phyloP scores from a whole-genome alignment of 2,797 vertebrate genomes.

The Thalassophryne amazonica region DNA sequence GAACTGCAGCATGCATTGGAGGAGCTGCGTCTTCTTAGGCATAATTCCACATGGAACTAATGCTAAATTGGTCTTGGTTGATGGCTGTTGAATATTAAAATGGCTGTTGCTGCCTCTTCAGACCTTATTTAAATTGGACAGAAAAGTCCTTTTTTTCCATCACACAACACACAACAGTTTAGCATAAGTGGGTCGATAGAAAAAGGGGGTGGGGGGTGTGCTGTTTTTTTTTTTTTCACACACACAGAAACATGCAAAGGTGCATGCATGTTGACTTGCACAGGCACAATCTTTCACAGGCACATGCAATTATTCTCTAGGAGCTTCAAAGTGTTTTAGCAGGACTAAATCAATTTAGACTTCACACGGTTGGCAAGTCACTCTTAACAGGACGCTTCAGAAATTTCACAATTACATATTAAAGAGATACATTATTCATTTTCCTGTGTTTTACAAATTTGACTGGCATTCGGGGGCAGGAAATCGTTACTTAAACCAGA shows the following conservation, averaged over 20 bases:
- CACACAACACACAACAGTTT: slow-evolving; percentile 83
- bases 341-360: slow-evolving; percentile 82
- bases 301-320: slow-evolving; percentile 74
- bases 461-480: slow-evolving; percentile 64
- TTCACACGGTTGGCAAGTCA: slow-evolving; percentile 84
- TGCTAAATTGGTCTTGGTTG: slow-evolving; percentile 85
- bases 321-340: slow-evolving; percentile 83
- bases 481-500: slow-evolving; percentile 62
- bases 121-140: slow-evolving; percentile 84
- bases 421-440: slow-evolving; percentile 82
- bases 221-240: slow-evolving; percentile 55
- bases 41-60: slow-evolving; percentile 82
- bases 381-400: slow-evolving; percentile 81
- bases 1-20: slow-evolving; percentile 77
- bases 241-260: slow-evolving; percentile 41
- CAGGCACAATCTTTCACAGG: slow-evolving; percentile 3
- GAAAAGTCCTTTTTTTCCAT: slow-evolving; percentile 75
- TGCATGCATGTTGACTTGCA: slow-evolving; percentile 21
- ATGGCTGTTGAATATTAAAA: slow-evolving; percentile 85
- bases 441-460: slow-evolving; percentile 76
- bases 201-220: slow-evolving; percentile 64
- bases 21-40: slow-evolving; percentile 76
- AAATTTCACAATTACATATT: slow-evolving; percentile 83
- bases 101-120: slow-evolving; percentile 75
- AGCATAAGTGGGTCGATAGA: slow-evolving; percentile 78